Percentiles rank a stretch among this genome's conserved stretches.
These are phyloP conservation scores for Ceriagrion tenellum DNA, from an alignment of 2,888 invertebrate species.

Conservation along the genomic window DNA sequence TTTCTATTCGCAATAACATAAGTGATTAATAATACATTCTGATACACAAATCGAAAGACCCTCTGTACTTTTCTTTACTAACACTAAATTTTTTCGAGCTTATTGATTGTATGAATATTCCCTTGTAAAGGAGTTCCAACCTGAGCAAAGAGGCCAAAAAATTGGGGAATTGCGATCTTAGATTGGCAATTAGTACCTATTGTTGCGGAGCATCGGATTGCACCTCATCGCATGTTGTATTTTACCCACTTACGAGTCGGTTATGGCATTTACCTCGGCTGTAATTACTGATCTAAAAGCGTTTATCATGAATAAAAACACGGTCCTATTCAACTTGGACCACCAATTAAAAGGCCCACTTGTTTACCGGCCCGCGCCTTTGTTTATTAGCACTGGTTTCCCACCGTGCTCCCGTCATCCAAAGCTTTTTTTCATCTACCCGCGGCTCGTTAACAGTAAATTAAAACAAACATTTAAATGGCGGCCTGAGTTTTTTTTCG, in stretches of 20 bases:
- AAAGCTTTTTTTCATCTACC: conserved; percentile 3
- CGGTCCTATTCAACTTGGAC: conserved; percentile 2
- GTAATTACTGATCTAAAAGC: not conserved
- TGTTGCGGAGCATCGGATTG: not conserved
- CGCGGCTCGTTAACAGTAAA: conserved; percentile 22
- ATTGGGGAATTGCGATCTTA: not conserved
- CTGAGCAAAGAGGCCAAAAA: too few relatives aligned
- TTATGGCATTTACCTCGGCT: not conserved
- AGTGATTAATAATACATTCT: too few relatives aligned
- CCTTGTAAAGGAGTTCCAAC: too few relatives aligned
- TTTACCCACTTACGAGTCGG: not conserved
- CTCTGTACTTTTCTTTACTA: too few relatives aligned
- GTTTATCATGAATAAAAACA: conserved; percentile 5
- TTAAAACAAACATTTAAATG: conserved; percentile 39
- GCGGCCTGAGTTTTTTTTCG: not conserved
- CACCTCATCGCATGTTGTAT: not conserved
- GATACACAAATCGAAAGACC: too few relatives aligned
- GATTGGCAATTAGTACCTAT: not conserved
- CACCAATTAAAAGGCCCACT: conserved; percentile 20
- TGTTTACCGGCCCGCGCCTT: not conserved
- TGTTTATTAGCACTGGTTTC: conserved; percentile 36
- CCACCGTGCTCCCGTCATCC: not conserved
- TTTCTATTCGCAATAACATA: too few relatives aligned
- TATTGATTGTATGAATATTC: too few relatives aligned
- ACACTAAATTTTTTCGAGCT: too few relatives aligned